Percentiles rank a stretch among this genome's conserved stretches.
phyloP scores from a whole-genome alignment of 1,140 invertebrate species.

The Cydia amplana region DNA sequence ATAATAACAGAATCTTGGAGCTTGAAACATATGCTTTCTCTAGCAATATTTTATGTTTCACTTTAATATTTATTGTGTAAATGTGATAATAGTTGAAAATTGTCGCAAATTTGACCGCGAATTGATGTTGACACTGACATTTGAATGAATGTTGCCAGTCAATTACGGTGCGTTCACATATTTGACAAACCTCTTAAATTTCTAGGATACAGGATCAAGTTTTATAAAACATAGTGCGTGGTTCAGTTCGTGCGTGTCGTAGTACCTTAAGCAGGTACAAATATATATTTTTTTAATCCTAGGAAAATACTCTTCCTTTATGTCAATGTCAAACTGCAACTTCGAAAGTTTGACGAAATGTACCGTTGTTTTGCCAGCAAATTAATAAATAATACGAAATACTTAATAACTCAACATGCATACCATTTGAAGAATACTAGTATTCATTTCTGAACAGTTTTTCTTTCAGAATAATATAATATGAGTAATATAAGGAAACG shows the following conservation, averaged over 20 bases:
- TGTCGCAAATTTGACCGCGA: constrained; percentile 1
- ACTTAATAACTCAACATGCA: constrained; percentile 1
- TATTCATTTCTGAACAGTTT: not conserved
- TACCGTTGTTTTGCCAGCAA: constrained; percentile 29
- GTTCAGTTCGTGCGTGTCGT: too few species aligned
- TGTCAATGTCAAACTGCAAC: constrained; percentile 13
- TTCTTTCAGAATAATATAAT: constrained; percentile 40
- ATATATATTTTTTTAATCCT: too few species aligned
- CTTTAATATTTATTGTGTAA: too few species aligned
- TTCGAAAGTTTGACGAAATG: constrained; percentile 22
- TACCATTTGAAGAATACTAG: not conserved
- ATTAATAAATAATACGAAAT: not conserved
- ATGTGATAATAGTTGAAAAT: not conserved
- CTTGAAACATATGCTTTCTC: not conserved
- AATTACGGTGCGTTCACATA: not conserved
- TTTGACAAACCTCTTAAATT: too few species aligned
- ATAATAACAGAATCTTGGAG: not conserved
- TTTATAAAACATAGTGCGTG: too few species aligned
- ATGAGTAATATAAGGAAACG: constrained; percentile 44
- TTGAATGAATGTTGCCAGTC: not conserved
- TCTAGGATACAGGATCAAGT: too few species aligned
- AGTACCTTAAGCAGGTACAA: too few species aligned
- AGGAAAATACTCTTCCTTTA: not conserved
- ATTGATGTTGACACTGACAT: not conserved
- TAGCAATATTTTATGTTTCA: not conserved